Percentiles rank a stretch among this genome's conserved stretches.
phyloP scores from a whole-genome alignment of 2,888 invertebrate species.

The Polydrusus cervinus region DNA sequence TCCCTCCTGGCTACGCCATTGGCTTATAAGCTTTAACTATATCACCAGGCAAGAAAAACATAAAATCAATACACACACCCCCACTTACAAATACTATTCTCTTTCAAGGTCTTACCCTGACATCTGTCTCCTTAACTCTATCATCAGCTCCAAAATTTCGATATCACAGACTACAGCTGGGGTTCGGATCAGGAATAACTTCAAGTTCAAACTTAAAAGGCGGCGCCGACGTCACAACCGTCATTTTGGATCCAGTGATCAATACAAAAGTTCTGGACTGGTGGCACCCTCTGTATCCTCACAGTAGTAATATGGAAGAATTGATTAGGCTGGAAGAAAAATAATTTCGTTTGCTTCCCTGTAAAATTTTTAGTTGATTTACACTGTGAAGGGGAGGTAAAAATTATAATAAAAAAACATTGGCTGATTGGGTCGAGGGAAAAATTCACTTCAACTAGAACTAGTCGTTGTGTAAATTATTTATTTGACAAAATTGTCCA shows the following conservation, averaged over 20 bases:
- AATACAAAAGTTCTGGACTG: slow-evolving; percentile 76
- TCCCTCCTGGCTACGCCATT: no score
- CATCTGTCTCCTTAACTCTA: slow-evolving; percentile 73
- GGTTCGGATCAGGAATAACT: slow-evolving; percentile 72
- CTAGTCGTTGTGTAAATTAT: no score
- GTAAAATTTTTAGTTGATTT: background rate
- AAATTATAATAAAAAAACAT: background rate
- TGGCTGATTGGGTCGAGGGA: no score
- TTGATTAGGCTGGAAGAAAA: slow-evolving; percentile 61
- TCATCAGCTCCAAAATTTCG: slow-evolving; percentile 72
- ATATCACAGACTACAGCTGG: slow-evolving; percentile 73
- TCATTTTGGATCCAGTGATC: slow-evolving; percentile 73
- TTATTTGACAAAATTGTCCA: no score
- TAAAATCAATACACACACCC: background rate
- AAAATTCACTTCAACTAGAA: no score
- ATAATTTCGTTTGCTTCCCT: background rate
- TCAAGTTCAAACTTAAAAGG: slow-evolving; percentile 48
- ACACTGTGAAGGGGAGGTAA: background rate
- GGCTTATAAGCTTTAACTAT: no score
- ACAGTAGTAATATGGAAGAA: slow-evolving; percentile 65
- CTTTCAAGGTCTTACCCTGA: slow-evolving; percentile 74
- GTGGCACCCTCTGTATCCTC: slow-evolving; percentile 79
- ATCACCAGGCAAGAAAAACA: background rate
- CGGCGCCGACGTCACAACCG: slow-evolving; percentile 65
- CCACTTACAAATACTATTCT: background rate